Conservation (phyloP, 2,113 vertebrate species). For the Cheirogaleus medius region DNA sequence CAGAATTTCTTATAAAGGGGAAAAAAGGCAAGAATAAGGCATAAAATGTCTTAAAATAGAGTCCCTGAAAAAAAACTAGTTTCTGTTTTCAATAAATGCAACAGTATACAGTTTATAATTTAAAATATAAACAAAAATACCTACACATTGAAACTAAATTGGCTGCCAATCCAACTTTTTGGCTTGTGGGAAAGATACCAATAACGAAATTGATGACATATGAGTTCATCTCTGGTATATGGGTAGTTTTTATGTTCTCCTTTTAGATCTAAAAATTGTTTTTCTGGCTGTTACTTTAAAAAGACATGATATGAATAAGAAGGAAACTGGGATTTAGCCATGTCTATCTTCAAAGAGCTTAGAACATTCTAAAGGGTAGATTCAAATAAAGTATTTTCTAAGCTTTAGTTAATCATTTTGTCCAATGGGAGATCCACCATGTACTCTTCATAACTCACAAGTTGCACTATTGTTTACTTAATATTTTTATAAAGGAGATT, state of each 20-base stretch:
- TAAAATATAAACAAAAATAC: not conserved
- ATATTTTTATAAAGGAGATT: not conserved
- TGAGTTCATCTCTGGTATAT: not conserved
- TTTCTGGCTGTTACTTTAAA: not conserved
- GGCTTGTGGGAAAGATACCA: not conserved
- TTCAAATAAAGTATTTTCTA: not conserved
- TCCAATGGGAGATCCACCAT: not conserved
- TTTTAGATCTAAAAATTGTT: not conserved
- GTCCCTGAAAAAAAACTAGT: not conserved
- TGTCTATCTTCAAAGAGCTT: not conserved
- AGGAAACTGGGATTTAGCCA: not conserved
- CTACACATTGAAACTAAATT: not conserved
- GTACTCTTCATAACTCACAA: not conserved
- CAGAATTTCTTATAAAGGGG: not conserved
- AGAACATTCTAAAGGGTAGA: not conserved
- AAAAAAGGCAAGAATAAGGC: not conserved
- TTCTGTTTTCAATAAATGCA: not conserved
- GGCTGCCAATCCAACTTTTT: not conserved
- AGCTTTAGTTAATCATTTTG: not conserved
- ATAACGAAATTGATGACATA: not conserved
- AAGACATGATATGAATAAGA: not conserved
- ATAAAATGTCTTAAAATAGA: conserved; percentile 12
- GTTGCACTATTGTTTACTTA: not conserved
- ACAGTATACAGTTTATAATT: not conserved
- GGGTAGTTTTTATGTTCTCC: not conserved